These are phyloP conservation scores for Scrobipalpa costella DNA, from an alignment of 2,888 invertebrate species.

Conservation along the genomic window DNA sequence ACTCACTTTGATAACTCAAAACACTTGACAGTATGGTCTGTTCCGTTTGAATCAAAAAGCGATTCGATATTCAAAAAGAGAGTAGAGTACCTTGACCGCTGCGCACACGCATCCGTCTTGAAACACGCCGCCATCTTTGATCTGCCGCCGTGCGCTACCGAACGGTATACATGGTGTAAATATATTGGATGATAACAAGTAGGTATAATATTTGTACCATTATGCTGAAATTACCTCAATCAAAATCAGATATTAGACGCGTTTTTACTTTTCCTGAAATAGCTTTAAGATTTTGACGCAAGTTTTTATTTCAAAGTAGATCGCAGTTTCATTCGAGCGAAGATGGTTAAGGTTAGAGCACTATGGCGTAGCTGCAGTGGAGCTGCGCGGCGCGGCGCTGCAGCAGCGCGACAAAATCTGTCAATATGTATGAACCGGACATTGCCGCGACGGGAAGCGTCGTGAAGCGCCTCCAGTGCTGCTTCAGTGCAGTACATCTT, in stretches of 20 bases:
- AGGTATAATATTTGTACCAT: not conserved
- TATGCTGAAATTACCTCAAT: not conserved
- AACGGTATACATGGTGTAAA: slow-evolving; percentile 32
- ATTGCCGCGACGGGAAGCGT: no score
- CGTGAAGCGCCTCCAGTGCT: no score
- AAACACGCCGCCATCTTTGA: slow-evolving; percentile 59
- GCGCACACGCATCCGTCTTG: slow-evolving; percentile 42
- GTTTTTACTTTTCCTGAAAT: no score
- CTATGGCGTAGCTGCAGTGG: no score
- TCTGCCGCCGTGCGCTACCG: slow-evolving; percentile 63
- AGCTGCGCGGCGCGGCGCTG: no score
- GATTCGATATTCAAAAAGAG: slow-evolving; percentile 50
- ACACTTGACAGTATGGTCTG: slow-evolving; percentile 19
- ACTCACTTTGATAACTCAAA: slow-evolving; percentile 6
- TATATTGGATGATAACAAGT: not conserved
- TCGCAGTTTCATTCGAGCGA: no score
- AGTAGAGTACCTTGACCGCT: slow-evolving; percentile 38
- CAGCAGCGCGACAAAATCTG: no score
- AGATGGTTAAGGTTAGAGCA: no score
- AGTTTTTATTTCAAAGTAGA: no score
- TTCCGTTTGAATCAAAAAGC: slow-evolving; percentile 44
- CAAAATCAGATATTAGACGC: not conserved
- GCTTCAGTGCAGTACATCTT: no score
- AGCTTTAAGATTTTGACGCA: no score
- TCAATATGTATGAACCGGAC: no score